Base-by-base conservation (phyloP, 2,113 vertebrate genomes). In the Daboia siamensis region DNA sequence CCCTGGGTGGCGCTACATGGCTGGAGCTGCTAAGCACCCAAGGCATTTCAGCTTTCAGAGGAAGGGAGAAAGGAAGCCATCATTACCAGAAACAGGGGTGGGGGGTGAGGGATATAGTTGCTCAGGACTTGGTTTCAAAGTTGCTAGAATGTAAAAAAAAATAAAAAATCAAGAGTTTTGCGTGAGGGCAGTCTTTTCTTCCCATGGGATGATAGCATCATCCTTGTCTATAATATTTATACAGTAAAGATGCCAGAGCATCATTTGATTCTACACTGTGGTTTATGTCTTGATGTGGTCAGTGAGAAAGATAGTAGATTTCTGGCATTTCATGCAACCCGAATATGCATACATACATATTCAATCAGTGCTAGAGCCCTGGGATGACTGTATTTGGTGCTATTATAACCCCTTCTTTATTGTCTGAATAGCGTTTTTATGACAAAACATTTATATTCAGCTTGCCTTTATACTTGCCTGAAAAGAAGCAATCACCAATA, bases 1-100 rank as follows among this genome's bases (percentile, higher is more conserved):
- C 98, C 97, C 98, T 98, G 97, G 97, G 97, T 98, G 97, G 97
- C 97, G 97, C 95, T 97, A 95, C 94, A n/a, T 95, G 97, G 97
- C 96, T 95, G 94, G 94, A 93, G 90, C 96, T 97, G 94, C 93
- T 95, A 7, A 39, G 54, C 94, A 96, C 46, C 61, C 96, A 94
- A 95, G 93, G 24, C 88, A 64, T 92, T 96, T 96, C 93, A 93
- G 94, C 91, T 93, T 85, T 95, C 89, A 94, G 92, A 85, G 84
- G 84, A 91, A 74, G 59, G 20, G 33, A 91, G 48, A 15, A 69
- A 55, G 44, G 92, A 84, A 92, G 57, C 91, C 94, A 95, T 93
- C 21, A 92, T 56, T 94, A 95, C 59, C 85, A 95, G 96, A 95
- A 92, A 93, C 92, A 90, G 69, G 94, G 89, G 74, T 7, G 24